These are phyloP conservation scores for Acleris holmiana DNA, from an alignment of 2,888 invertebrate species.

Conservation along the genomic window DNA sequence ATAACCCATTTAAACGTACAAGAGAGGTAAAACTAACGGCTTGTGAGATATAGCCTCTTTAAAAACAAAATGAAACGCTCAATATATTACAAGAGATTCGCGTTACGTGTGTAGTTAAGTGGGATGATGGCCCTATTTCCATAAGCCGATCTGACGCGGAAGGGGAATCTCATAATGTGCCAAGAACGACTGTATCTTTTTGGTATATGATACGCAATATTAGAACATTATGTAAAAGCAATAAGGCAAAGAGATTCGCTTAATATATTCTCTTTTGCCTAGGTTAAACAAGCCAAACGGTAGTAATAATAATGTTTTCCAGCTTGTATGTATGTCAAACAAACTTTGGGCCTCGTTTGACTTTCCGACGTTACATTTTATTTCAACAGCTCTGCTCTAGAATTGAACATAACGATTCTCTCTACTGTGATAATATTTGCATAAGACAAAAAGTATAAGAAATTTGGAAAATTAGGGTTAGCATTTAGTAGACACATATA, in stretches of 20 bases:
- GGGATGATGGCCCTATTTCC: slow-evolving; percentile 33
- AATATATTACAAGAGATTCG: slow-evolving; percentile 22
- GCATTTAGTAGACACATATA: too few relatives aligned
- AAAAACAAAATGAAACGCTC: slow-evolving; percentile 16
- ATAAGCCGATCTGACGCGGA: slow-evolving; percentile 33
- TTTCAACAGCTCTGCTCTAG: too few relatives aligned
- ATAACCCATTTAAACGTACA: neutral
- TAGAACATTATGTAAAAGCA: slow-evolving; percentile 27
- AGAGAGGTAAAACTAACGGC: neutral
- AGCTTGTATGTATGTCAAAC: too few relatives aligned
- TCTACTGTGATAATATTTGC: too few relatives aligned
- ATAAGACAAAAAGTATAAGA: too few relatives aligned
- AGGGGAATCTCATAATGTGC: slow-evolving; percentile 32
- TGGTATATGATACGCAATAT: slow-evolving; percentile 32
- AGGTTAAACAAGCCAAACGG: too few relatives aligned
- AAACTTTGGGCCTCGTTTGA: too few relatives aligned
- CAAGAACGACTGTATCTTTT: slow-evolving; percentile 26
- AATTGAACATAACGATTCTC: too few relatives aligned
- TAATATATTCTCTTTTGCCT: too few relatives aligned
- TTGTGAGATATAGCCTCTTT: slow-evolving; percentile 3
- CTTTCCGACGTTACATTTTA: too few relatives aligned
- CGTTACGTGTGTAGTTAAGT: slow-evolving; percentile 32
- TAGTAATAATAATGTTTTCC: too few relatives aligned
- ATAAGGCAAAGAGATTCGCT: slow-evolving; percentile 13
- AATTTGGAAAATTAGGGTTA: too few relatives aligned